These are phyloP conservation scores for Troilus luridus DNA, from an alignment of 2,888 invertebrate species.

Conservation along the genomic window DNA sequence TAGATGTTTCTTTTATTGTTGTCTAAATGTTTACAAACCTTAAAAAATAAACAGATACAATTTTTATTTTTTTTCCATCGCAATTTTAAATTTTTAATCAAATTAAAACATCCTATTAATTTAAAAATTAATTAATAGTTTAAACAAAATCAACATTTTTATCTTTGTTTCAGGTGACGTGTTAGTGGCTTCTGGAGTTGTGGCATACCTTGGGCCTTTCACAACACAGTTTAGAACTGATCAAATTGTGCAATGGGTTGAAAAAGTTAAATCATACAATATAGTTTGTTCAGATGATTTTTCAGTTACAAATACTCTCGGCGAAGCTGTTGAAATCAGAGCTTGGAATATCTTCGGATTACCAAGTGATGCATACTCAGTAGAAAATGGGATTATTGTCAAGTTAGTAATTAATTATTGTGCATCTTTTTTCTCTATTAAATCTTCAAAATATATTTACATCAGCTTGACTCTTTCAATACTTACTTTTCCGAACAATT, in stretches of 20 bases:
- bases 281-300: slow-evolving; percentile 85
- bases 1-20: too few species aligned
- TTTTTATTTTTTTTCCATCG: too few species aligned
- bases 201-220: slow-evolving; percentile 93
- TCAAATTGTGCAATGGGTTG: slow-evolving; percentile 83
- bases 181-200: slow-evolving; percentile 88
- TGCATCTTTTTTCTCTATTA: background rate
- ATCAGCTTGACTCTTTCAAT: too few species aligned
- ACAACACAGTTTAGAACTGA: slow-evolving; percentile 79
- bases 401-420: slow-evolving; percentile 74
- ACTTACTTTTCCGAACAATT: too few species aligned
- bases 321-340: slow-evolving; percentile 89
- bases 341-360: slow-evolving; percentile 93
- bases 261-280: slow-evolving; percentile 77
- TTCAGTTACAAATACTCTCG: slow-evolving; percentile 83
- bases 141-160: background rate
- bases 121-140: background rate
- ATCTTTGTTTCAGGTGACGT: slow-evolving; percentile 81
- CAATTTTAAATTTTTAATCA: too few species aligned
- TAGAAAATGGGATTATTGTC: slow-evolving; percentile 93
- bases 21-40: too few species aligned
- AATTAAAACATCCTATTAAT: too few species aligned
- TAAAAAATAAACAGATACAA: too few species aligned
- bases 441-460: too few species aligned
- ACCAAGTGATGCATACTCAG: slow-evolving; percentile 89